Conservation (phyloP, 2,113 vertebrate species). For the Plectropomus leopardus region DNA sequence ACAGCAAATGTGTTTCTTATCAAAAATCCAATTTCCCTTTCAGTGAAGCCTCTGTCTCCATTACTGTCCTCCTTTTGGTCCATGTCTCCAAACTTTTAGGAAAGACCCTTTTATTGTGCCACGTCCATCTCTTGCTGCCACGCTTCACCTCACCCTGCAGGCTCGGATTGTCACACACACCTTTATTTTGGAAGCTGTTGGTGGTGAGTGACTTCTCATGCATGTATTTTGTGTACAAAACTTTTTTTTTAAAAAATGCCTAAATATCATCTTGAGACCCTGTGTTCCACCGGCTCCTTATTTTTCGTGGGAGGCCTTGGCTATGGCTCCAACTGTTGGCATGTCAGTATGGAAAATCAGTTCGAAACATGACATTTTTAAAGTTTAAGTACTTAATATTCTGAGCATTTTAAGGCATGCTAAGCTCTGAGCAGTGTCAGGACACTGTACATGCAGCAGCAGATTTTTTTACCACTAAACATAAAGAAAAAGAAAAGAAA, state of each 20-base stretch:
- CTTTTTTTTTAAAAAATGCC: neutral
- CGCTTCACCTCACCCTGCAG: constrained; percentile 77
- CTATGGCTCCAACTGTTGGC: constrained; percentile 45
- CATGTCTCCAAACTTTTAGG: constrained; percentile 38
- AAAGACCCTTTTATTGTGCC: constrained; percentile 78
- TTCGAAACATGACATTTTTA: constrained; percentile 53
- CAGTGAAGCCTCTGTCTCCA: constrained; percentile 7
- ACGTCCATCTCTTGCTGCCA: constrained; percentile 52
- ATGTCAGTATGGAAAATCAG: constrained; percentile 18
- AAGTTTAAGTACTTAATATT: constrained; percentile 41
- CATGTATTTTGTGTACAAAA: constrained; percentile 31
- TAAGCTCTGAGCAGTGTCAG: neutral
- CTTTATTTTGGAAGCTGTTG: constrained; percentile 89
- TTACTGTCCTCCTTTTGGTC: constrained; percentile 2
- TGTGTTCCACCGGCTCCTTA: constrained; percentile 41
- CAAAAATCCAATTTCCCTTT: constrained; percentile 37
- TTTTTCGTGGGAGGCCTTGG: constrained; percentile 65
- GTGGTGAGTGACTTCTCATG: constrained; percentile 83
- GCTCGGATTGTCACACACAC: constrained; percentile 84
- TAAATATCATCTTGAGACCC: constrained; percentile 45
- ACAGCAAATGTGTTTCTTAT: constrained; percentile 21
- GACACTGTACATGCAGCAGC: neutral
- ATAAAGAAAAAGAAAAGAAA: neutral
- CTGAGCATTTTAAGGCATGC: neutral
- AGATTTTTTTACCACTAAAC: neutral